Base-by-base conservation (phyloP, 1,140 invertebrate genomes). In the Chrysomallon squamiferum region DNA sequence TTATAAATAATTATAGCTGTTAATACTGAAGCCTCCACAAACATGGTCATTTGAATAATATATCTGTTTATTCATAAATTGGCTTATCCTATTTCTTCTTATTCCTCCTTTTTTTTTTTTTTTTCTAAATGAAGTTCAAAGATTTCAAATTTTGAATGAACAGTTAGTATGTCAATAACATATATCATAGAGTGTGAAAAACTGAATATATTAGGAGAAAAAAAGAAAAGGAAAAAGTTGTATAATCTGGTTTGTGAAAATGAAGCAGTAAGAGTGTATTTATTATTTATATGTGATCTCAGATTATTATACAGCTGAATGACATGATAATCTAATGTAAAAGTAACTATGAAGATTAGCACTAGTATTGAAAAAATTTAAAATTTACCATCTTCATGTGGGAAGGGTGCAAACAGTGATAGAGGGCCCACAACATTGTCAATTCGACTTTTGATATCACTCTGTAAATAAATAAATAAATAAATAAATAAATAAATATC, bases 361-460 rank as follows among this genome's bases (percentile, higher is more conserved):
- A 22, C 50, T 33, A 11, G 35, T 30, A 25, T 33, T 61, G 2
- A 29, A 13, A 9, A 13, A 20, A 9, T 43, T 33, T 18, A 50
- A 33, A 56, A 47, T 71, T 64, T 72, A 78, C 77, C 71, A 67
- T 78, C 76, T 68, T 81, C 79, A 70, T 78, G 72, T 18, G 74
- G 66, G 43, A 69, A 77, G 52, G 80, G 79, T 32, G 80, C 75
- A 72, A 82, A 82, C 25, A 83, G 65, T 41, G 77, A 78, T 35
- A 83, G 61, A 15, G 80, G 79, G 9, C 74, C 79, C 25, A 82
- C 62, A 1, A 83, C 73, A 66, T 72, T 72, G 9, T 72, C 72
- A 29, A 82, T 80, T 47, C 74, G 70, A 47, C 77, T 77, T 58
- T 81, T 71, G 27, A 82, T 73, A 73, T 83, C 81, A 58, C 56